These are phyloP conservation scores for Eristalis intricaria DNA, from an alignment of 2,888 invertebrate species.

Conservation along the genomic window DNA sequence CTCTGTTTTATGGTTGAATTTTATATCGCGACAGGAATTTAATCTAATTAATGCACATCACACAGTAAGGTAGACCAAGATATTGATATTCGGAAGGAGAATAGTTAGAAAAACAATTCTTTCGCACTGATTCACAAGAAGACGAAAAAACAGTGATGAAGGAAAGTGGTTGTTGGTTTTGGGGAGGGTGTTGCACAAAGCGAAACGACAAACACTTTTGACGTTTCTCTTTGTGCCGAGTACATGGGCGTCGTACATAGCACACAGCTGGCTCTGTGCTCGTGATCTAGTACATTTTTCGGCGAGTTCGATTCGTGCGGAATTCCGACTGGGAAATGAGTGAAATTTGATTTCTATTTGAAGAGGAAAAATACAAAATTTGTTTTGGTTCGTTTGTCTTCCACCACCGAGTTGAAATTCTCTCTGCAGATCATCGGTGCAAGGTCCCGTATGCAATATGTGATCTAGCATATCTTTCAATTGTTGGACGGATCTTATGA, in stretches of 20 bases:
- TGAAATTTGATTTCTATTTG: neutral
- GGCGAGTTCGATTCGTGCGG: neutral
- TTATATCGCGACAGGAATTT: slow-evolving; percentile 3
- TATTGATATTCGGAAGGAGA: neutral
- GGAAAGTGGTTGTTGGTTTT: slow-evolving; percentile 65
- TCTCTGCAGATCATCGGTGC: too few species aligned
- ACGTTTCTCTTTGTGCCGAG: slow-evolving; percentile 52
- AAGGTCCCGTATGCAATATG: too few species aligned
- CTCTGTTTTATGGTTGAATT: neutral
- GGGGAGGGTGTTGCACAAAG: slow-evolving; percentile 50
- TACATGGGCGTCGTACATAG: slow-evolving; percentile 61
- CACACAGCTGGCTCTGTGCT: neutral
- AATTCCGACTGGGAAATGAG: neutral
- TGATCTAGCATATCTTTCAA: too few species aligned
- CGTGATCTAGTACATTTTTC: slow-evolving; percentile 47
- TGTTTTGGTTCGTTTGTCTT: too few species aligned
- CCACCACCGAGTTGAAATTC: too few species aligned
- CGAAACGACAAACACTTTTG: slow-evolving; percentile 49
- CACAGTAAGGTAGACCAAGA: neutral
- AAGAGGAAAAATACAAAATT: neutral
- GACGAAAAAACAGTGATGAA: slow-evolving; percentile 53
- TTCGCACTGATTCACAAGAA: slow-evolving; percentile 68
- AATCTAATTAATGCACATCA: slow-evolving; percentile 37
- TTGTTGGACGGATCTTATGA: too few species aligned
- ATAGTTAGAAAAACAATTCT: slow-evolving; percentile 39